phyloP scores from a whole-genome alignment of 2,888 invertebrate genomes.

The Trichopoda pennipes region DNA sequence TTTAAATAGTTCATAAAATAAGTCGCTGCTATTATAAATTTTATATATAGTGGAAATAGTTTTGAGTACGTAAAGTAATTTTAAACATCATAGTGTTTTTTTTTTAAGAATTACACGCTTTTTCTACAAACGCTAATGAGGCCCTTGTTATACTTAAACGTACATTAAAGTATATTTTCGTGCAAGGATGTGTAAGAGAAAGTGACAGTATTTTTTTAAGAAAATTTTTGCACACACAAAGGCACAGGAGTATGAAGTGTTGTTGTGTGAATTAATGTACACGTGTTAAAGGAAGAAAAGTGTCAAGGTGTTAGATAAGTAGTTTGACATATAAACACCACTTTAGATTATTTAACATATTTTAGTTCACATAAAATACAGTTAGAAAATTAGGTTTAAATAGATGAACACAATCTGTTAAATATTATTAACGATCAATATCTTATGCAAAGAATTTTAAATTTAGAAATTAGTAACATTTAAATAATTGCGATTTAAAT shows the following conservation, averaged over 20 bases:
- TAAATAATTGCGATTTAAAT: too few relatives aligned
- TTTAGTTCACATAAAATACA: too few relatives aligned
- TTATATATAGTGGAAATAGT: neutral
- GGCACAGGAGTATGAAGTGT: neutral
- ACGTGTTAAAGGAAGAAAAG: conserved; percentile 7
- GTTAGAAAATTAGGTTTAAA: too few relatives aligned
- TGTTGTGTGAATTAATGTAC: too few relatives aligned
- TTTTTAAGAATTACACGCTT: conserved; percentile 30
- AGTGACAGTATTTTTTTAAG: neutral
- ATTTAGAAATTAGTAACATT: too few relatives aligned
- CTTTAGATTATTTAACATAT: neutral
- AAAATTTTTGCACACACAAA: neutral
- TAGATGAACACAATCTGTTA: too few relatives aligned
- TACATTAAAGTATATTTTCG: neutral
- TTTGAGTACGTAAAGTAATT: conserved; percentile 31
- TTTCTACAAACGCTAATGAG: conserved; percentile 58
- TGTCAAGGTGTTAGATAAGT: conserved; percentile 51
- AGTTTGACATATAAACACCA: neutral
- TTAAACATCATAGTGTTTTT: neutral
- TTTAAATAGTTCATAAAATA: neutral
- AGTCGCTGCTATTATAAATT: conserved; percentile 3
- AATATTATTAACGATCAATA: too few relatives aligned
- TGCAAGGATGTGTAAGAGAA: neutral
- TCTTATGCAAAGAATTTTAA: too few relatives aligned
- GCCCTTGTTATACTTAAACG: conserved; percentile 50